phyloP scores from a whole-genome alignment of 2,888 invertebrate species.

The Seira musarum region DNA sequence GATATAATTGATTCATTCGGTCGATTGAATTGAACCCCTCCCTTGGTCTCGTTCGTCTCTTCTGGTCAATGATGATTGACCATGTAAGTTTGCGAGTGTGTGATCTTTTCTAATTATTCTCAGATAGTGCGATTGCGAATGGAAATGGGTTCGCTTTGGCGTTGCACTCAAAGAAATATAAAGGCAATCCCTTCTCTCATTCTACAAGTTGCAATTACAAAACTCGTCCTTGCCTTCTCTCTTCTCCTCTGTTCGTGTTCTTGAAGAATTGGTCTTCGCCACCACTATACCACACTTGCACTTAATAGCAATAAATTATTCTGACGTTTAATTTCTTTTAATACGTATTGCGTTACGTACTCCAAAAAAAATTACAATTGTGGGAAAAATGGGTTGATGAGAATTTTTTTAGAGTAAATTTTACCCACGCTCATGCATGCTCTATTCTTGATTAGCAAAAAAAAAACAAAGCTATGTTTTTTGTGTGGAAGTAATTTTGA shows the following conservation, averaged over 20 bases:
- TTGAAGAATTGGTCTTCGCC: background rate
- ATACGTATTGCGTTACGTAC: background rate
- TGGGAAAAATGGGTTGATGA: background rate
- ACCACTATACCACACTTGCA: no score
- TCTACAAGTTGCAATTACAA: background rate
- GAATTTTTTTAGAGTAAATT: slow-evolving; percentile 1
- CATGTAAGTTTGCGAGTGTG: slow-evolving; percentile 1
- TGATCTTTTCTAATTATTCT: background rate
- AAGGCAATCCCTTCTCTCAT: background rate
- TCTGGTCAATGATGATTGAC: background rate
- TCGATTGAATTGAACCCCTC: background rate
- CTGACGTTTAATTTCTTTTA: slow-evolving; percentile 10
- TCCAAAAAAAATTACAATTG: no score
- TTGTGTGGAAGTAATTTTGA: no score
- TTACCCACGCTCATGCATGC: background rate
- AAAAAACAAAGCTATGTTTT: no score
- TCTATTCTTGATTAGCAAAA: no score
- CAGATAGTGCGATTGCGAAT: no score
- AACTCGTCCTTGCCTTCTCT: slow-evolving; percentile 5
- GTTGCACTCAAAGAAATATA: no score
- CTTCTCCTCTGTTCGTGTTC: background rate
- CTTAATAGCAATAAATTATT: slow-evolving; percentile 9
- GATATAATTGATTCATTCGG: no score
- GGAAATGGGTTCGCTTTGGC: no score
- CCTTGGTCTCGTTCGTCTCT: slow-evolving; percentile 5